Evolutionary conservation across 2,888 invertebrate species (phyloP), one percentile per base, ranked within the genome.

Genomic region (Protophormia terraenovae): DNA sequence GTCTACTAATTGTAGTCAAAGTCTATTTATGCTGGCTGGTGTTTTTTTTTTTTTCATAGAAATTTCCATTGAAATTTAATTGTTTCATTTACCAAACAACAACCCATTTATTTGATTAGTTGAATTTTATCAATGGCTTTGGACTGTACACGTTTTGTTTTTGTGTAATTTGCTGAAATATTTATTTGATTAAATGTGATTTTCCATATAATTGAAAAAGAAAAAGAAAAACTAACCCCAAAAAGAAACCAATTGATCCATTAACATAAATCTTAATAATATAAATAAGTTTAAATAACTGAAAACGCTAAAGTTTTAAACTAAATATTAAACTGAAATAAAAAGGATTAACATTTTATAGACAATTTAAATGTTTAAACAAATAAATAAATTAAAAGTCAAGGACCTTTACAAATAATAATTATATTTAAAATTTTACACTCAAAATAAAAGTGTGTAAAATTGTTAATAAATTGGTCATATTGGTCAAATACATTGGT

Each of bases 101-200:
- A 27, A 38, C 27, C 32, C 58, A 58, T 27, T 73, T 80, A 73
- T 80, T 81, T 60, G 67, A 75, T 75, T 81, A 81, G 73, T 81
- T 60, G 27, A 50, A 60, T 41, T 67, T 29, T 22, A 67, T 50
- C 47, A 60, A 67, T 50, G 47, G 38, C 22, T 50, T 47, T 12
- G 14, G 47, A 35, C 64, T 53, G 53, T 58, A 45, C 24, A 45
- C 14, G 47, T 16, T 12, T 14, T 71, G 38, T 41, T 10, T 41
- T 50, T 80, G 47, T 64, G 32, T 24, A 45, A 60, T 19, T 50
- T n/a, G 16, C 1, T 24, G 35, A n/a, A 47, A 27, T 29, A 66
- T 38, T 53, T 60, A 47, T 22, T 10, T 35, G 6, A 32, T 32
- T 32, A 35, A 14, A 69, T 16, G n/a, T 24, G 16, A 47, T 41